Conservation (phyloP, 2,797 vertebrate genomes). For the Siniperca obscura region DNA sequence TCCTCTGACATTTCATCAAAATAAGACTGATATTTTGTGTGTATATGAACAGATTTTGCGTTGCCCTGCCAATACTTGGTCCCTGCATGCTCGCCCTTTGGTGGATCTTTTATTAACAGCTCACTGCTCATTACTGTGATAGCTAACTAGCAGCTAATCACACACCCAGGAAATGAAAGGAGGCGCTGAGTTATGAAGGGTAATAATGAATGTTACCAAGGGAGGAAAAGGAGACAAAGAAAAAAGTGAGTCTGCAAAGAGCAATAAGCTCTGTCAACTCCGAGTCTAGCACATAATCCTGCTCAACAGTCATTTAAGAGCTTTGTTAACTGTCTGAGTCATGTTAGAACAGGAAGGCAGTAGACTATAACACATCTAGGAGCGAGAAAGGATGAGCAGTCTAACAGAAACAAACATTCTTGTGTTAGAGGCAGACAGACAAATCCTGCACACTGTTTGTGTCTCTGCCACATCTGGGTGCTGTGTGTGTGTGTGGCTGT, state of each 20-base stretch:
- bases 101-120: conserved; percentile 21
- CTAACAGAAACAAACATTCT: conserved; percentile 32
- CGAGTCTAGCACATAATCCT: conserved; percentile 11
- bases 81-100: neutral
- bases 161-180: conserved; percentile 41
- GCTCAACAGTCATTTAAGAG: conserved; percentile 24
- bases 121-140: conserved; percentile 23
- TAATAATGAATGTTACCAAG: conserved; percentile 22
- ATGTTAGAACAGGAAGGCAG: conserved; percentile 9
- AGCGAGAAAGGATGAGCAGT: conserved; percentile 41
- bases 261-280: conserved; percentile 23
- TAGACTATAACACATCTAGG: neutral
- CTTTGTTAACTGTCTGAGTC: conserved; percentile 43
- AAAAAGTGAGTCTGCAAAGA: conserved; percentile 15
- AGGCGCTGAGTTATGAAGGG: conserved; percentile 10
- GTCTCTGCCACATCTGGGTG: conserved; percentile 32
- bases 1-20: conserved; percentile 12
- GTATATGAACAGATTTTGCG: neutral
- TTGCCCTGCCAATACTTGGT: neutral
- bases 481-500: neutral
- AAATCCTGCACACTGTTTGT: conserved; percentile 2
- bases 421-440: conserved; percentile 27
- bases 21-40: neutral
- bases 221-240: neutral
- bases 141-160: conserved; percentile 33